These are phyloP conservation scores for Nomada ruficornis DNA, from an alignment of 2,888 invertebrate species.

Conservation along the genomic window DNA sequence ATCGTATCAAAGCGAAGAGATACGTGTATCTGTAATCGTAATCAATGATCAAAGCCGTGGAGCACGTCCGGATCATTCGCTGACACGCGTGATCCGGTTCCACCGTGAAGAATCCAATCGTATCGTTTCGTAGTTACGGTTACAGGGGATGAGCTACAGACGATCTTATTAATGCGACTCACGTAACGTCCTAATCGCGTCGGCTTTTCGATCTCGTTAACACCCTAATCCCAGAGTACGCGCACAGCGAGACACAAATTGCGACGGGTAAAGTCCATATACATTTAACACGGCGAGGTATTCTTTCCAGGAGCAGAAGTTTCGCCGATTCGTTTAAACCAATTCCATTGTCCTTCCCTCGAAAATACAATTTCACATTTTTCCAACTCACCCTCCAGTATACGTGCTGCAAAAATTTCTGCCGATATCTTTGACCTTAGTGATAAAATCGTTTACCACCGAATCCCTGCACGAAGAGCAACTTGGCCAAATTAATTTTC, in stretches of 20 bases:
- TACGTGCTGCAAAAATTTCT: no score
- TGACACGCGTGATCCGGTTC: constrained; percentile 28
- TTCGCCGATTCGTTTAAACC: not conserved
- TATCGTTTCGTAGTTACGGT: constrained; percentile 60
- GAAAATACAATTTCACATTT: no score
- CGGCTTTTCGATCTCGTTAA: constrained; percentile 71
- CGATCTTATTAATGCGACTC: constrained; percentile 68
- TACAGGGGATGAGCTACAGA: constrained; percentile 35
- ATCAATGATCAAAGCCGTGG: constrained; percentile 40
- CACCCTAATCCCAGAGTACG: constrained; percentile 57
- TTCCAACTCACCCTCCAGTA: no score
- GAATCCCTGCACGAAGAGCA: not conserved
- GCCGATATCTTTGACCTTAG: no score
- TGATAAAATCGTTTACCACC: not conserved
- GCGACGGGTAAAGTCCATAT: constrained; percentile 33
- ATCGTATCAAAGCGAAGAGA: constrained; percentile 3
- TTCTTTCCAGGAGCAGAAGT: not conserved
- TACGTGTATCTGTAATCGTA: constrained; percentile 32
- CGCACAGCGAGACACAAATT: constrained; percentile 39
- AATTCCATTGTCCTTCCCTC: not conserved
- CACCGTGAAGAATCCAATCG: constrained; percentile 46
- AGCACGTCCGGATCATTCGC: constrained; percentile 43
- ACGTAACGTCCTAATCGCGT: constrained; percentile 65
- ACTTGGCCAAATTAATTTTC: constrained; percentile 26
- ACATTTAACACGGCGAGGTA: constrained; percentile 17